Base-by-base conservation (phyloP, 2,797 vertebrate species). In the Percopsis omiscomaycus region DNA sequence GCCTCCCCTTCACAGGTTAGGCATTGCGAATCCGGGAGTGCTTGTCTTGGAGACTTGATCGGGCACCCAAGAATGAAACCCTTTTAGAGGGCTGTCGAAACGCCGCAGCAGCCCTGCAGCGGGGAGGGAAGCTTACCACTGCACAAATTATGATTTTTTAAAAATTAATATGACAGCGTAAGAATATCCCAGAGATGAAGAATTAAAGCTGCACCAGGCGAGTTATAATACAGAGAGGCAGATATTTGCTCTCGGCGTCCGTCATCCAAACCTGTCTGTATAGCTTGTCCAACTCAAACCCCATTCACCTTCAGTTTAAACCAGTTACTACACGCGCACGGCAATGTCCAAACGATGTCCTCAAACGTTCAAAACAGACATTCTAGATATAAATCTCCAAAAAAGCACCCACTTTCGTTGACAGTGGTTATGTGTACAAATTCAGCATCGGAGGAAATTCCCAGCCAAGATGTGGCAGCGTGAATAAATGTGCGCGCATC, bases 381-480 rank as follows among this genome's bases (percentile, higher is more conserved):
- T 63, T 52, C 45, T 42, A 14, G 44, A 67, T 59, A 64, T 64
- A 1, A 16, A 56, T 76, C 28, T 62, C 55, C 44, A 50, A 56
- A 58, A 64, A 72, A 78, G 83, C 75, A 77, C 78, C 84, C 80
- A 84, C 82, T 86, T 75, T 73, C 66, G 72, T 47, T 72, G 84
- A 74, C 79, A 84, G 88, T 86, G 82, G 83, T 68, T 84, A 83
- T 82, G 67, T 78, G 78, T 66, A 74, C 74, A 83, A 83, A 89
- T 82, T 81, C 81, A 84, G 74, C 82, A 85, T 77, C 77, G 73
- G 83, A 90, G 86, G 88, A 88, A 84, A 92, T 90, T 88, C 89
- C 91, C 78, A 85, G 67, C 68, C 77, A 79, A 73, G 66, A 81
- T 75, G 82, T 61, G 78, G 66, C 73, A 86, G 50, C 28, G 37